Percentiles rank a stretch among this genome's conserved stretches.
Evolutionary conservation across 2,113 vertebrate species (phyloP).

Genomic region (Cricetomys ansorgei): DNA sequence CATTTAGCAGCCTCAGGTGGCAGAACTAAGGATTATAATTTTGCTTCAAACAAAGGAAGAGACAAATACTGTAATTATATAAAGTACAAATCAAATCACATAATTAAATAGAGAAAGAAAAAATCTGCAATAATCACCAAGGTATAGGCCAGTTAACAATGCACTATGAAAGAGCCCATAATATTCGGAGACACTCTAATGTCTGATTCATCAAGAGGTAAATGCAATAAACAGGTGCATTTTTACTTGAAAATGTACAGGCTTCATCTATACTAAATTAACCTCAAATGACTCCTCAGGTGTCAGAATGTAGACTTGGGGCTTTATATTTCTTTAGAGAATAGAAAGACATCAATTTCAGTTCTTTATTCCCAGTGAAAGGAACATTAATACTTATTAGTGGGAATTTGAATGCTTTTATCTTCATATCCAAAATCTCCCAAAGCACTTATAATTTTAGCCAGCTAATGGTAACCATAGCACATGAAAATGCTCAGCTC

Average conservation of each 20-base stretch:
- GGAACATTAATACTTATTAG: slow-evolving; percentile 43
- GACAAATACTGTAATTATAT: slow-evolving; percentile 78
- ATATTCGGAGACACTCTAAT: slow-evolving; percentile 60
- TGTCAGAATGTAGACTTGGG: neutral
- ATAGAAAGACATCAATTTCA: slow-evolving; percentile 40
- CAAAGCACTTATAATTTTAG: neutral
- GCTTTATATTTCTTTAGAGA: slow-evolving; percentile 58
- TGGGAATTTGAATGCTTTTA: slow-evolving; percentile 37
- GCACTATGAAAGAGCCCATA: slow-evolving; percentile 2
- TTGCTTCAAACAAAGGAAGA: slow-evolving; percentile 66
- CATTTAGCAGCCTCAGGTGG: slow-evolving; percentile 68
- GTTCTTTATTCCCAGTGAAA: slow-evolving; percentile 19
- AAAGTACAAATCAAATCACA: slow-evolving; percentile 76
- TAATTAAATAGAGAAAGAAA: slow-evolving; percentile 75
- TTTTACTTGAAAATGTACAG: slow-evolving; percentile 59
- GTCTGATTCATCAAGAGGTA: slow-evolving; percentile 61
- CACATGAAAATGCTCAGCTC: neutral
- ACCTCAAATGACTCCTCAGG: neutral
- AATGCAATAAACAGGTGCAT: slow-evolving; percentile 53
- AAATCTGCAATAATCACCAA: slow-evolving; percentile 61
- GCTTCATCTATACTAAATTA: slow-evolving; percentile 61
- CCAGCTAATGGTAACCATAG: neutral
- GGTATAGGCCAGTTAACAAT: slow-evolving; percentile 57
- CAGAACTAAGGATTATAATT: slow-evolving; percentile 77
- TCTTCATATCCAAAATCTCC: neutral